Evolutionary conservation across 1,140 invertebrate species (phyloP), one percentile per base, ranked within the genome.

Genomic region (Coelopa frigida): DNA sequence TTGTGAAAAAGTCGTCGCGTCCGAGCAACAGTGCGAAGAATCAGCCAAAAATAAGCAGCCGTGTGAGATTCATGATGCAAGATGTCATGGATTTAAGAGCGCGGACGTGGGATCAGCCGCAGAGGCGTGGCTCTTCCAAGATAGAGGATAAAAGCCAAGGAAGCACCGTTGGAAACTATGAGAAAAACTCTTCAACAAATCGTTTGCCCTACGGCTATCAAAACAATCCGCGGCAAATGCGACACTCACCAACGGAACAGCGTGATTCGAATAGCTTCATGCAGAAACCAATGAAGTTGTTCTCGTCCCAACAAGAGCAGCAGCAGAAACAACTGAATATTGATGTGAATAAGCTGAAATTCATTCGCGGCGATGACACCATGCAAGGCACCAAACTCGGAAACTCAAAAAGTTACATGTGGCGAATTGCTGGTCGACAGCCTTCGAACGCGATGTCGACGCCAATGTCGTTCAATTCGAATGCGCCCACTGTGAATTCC

Each of bases 11-110:
- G 15, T 58, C 59, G 7, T 53, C 59, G 7, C 54, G 59, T 8
- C 40, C 21, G n/a, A 39, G 46, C 21, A 46, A 46, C 18, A 42
- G 38, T 39, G 15, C 10, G 3, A 18, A 32, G 17, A 37, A 37
- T 12, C 33, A 48, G 11, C 24, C 8, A 10, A 67, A 64, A 46
- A 67, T 68, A 2, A 63, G 59, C 44, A 64, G 59, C 21, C 56
- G 64, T 14, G 64, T 65, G n/a, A 56, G 61, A 1, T 68, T 68
- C 20, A 68, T 68, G 88, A 73, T 96, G 44, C 87, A 94, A 77
- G 94, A 97, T 75, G 86, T 95, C 1, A 85, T 95, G 40, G 93
- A 96, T 57, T 72, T 97, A 44, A 78, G 87, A 47, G 69, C 75
- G 47, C 82, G 80, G 51, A 82, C 82, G 48, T 98, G 94, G 94